Evolutionary conservation across 2,797 vertebrate genomes (phyloP), one percentile per base, ranked within the genome.

Genomic region (Coendou prehensilis): DNA sequence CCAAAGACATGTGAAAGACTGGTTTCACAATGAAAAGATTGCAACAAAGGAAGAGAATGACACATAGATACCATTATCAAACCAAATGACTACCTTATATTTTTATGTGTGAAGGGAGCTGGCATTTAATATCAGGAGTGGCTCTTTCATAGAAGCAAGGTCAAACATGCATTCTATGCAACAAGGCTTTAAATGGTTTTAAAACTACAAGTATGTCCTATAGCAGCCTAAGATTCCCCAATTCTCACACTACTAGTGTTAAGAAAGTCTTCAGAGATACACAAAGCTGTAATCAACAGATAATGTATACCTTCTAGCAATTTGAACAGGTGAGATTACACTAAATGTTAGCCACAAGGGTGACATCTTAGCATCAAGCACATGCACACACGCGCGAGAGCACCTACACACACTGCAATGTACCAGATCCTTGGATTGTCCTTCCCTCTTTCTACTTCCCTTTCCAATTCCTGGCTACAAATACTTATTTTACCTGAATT

Each of bases 91-190:
- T 26, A 84, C 59, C 22, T 90, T 89, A 71, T 47, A 85, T 86
- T 97, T 94, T 97, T 96, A 97, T 61, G 88, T 89, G 82, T 96
- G 96, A 97, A 92, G 93, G 83, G 97, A 98, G 96, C 92, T 78
- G 92, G 69, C 81, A 94, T 97, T 98, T 97, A 97, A 97, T 97
- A 98, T 63, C 69, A 94, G 78, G 94, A 97, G 90, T 95, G 82
- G 93, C 92, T 97, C 78, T 93, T 93, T 92, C 83, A 95, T 91
- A 97, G 96, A 93, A 30, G 47, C 0, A 71, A 89, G 79, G 47
- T 94, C 85, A 45, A 91, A 71, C 64, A 98, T 94, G 92, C 87
- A 96, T 96, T 95, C 84, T 90, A 87, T 56, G 33, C 86, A 94
- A 97, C 14, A 50, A 64, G 41, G 69, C 9, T 91, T 84, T n/a